These are phyloP conservation scores for Sterna hirundo DNA, from an alignment of 2,113 vertebrate genomes.

Conservation along the genomic window DNA sequence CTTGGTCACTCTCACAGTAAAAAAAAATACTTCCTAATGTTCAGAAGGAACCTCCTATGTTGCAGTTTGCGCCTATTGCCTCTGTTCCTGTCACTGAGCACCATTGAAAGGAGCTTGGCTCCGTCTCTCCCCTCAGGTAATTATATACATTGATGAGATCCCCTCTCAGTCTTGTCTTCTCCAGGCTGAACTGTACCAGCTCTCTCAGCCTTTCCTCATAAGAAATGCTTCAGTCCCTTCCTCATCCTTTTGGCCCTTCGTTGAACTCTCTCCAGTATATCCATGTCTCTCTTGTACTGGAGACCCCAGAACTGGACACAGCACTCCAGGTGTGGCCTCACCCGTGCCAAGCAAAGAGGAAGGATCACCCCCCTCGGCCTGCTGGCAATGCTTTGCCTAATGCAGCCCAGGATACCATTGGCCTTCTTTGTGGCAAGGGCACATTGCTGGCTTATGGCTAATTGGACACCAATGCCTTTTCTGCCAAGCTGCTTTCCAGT, in stretches of 20 bases:
- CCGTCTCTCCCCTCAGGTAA: background rate
- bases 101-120: background rate
- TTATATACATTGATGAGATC: background rate
- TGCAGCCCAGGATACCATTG: background rate
- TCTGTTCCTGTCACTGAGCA: background rate
- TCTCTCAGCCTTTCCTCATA: background rate
- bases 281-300: background rate
- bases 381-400: background rate
- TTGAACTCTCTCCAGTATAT: background rate
- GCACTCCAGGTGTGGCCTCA: background rate
- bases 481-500: background rate
- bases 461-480: background rate
- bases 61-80: background rate
- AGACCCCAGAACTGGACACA: background rate
- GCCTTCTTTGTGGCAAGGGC: background rate
- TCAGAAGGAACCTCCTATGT: background rate
- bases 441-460: background rate
- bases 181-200: background rate
- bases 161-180: background rate
- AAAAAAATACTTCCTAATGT: background rate
- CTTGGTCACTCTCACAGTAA: background rate
- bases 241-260: background rate
- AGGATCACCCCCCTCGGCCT: accelerated
- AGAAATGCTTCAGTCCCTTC: background rate
- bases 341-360: background rate